Base-by-base conservation (phyloP, 2,888 invertebrate species). In the Nomada flava region DNA sequence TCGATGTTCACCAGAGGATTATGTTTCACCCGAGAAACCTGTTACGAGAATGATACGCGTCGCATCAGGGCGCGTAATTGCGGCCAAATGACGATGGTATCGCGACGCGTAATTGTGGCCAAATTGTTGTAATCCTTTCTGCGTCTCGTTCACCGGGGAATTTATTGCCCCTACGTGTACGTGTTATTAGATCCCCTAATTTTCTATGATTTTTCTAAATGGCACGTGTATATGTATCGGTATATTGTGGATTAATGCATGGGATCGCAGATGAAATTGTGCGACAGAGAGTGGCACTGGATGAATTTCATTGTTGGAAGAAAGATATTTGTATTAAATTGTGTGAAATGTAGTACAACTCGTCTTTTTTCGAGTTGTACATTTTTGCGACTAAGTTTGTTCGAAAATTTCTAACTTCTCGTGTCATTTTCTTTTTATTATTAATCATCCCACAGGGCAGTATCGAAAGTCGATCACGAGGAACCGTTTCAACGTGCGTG, bases 401-500 rank as follows among this genome's bases (percentile, higher is more conserved):
- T 10, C 7, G 11, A 2, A n/a, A 29, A 29, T 29, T 47, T 5
- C 11, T 42, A 0, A 13, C 47, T 13, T 13, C 47, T 47, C 47
- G 15, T 13, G 13, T 1, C 47, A 15, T 47, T 47, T 47, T 15
- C 23, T 29, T 13, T 10, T 47, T 11, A 20, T 60, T 55, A 23
- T n/a, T 36, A 7, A 36, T 59, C 44, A 36, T 13, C 11, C 13
- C 42, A 42, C 36, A 62, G 47, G 76, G 44, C 53, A 23, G 42
- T 67, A 72, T 72, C n/a, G n/a, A 44, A 57, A 60, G 50, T 52
- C 60, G 79, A 83, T 75, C 59, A 64, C 57, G 50, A 75, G 57
- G 67, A 77, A 69, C 13, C 26, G 64, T 59, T 70, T 60, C 53
- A 72, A 50, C 65, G 26, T 67, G 63, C 65, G 73, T 57, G 70